Evolutionary conservation across 1,140 invertebrate genomes (phyloP).

Genomic region (Drosophila kurseongensis): DNA sequence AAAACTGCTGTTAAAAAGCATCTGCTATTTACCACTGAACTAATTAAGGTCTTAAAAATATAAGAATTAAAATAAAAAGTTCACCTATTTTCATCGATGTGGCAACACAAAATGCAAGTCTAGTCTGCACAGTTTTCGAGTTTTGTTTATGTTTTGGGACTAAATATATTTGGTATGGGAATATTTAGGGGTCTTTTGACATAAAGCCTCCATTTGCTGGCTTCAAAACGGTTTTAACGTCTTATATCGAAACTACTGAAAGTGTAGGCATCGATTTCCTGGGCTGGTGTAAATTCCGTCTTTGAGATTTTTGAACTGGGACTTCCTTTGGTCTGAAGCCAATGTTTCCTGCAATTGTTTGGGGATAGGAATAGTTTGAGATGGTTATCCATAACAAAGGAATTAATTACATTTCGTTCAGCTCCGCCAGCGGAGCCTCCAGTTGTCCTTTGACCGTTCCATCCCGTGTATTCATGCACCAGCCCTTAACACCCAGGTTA

Average conservation of each 20-base stretch:
- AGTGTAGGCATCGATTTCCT: slow-evolving; percentile 45
- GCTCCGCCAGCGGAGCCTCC: slow-evolving; percentile 86
- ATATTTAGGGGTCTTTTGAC: slow-evolving; percentile 4
- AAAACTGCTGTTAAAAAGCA: too few relatives aligned
- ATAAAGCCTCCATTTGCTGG: background rate
- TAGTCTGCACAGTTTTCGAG: slow-evolving; percentile 2
- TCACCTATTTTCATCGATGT: background rate
- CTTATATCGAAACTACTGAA: slow-evolving; percentile 57
- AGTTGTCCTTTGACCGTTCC: slow-evolving; percentile 88
- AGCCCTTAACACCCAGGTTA: slow-evolving; percentile 87
- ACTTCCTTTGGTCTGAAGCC: slow-evolving; percentile 86
- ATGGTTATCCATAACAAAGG: background rate
- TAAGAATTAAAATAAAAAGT: background rate
- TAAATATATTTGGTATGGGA: slow-evolving; percentile 6
- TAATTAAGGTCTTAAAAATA: too few relatives aligned
- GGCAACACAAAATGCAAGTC: slow-evolving; percentile 50
- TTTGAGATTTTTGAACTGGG: slow-evolving; percentile 87
- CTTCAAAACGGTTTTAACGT: slow-evolving; percentile 18
- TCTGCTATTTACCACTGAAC: too few relatives aligned
- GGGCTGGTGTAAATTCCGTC: slow-evolving; percentile 85
- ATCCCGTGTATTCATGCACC: slow-evolving; percentile 89
- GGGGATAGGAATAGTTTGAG: background rate
- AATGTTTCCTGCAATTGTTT: slow-evolving; percentile 62
- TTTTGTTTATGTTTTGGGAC: slow-evolving; percentile 50
- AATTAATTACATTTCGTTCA: slow-evolving; percentile 87